Evolutionary conservation across 2,888 invertebrate species (phyloP), one percentile per base, ranked within the genome.

Genomic region (Gymnoscelis rufifasciata): DNA sequence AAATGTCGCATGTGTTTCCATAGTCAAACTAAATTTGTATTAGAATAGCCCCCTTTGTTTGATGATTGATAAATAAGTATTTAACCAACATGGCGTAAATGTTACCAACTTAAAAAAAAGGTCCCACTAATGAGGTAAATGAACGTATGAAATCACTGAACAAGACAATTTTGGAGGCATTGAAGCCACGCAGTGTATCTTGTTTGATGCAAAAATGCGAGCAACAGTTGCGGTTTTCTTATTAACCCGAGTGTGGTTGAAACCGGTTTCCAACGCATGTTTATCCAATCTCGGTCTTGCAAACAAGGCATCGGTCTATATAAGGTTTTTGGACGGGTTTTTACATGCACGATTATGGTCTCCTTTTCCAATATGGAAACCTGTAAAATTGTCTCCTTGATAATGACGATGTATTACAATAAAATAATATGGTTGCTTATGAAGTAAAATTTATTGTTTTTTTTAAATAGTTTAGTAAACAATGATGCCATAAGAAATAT

Each of bases 151-250:
- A 44, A 26, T 13, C 23, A 44, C 38, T 53, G 43, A 58, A 60
- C 60, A 59, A 51, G 43, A 59, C 44, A 64, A 60, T 54, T 67
- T 68, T 66, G 64, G 59, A 65, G 66, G 57, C 59, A 55, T 19
- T 54, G 59, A 61, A 59, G 48, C 56, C 52, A 51, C 52, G 48
- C 54, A 51, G 71, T n/a, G n/a, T 77, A 76, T 82, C 71, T 62
- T 60, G 65, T 83, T 82, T 59, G 81, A 67, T 69, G 78, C 73
- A 75, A 82, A 81, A 82, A 78, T 76, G 62, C 62, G 61, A 61
- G 60, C 68, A 59, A 68, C 59, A 66, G 68, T 67, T 59, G 67
- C 60, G 62, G 68, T 71, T 73, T 62, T 45, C 44, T 41, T 48
- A 11, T 27, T 48, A 42, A 59, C 59, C 65, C 60, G 57, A 60